phyloP scores from a whole-genome alignment of 2,888 invertebrate genomes.

The Criorhina ranunculi region DNA sequence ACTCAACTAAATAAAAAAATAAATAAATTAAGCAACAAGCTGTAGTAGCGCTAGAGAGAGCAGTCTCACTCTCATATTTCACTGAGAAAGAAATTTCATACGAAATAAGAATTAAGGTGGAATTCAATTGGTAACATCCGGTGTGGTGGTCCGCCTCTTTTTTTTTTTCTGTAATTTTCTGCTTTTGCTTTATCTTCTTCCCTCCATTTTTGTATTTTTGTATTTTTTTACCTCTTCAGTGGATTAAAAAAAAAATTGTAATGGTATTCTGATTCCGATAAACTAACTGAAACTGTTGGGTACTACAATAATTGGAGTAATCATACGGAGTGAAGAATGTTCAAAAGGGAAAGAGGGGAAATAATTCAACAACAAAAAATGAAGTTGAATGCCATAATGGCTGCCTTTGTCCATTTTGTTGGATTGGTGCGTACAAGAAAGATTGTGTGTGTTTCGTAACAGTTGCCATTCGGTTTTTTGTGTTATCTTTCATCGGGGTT shows the following conservation, averaged over 20 bases:
- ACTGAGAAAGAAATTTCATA: conserved; percentile 55
- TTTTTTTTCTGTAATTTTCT: conserved; percentile 42
- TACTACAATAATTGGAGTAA: conserved; percentile 65
- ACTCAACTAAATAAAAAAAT: conserved; percentile 25
- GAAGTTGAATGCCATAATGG: conserved; percentile 75
- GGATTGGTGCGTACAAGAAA: conserved; percentile 1
- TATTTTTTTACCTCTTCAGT: conserved; percentile 50
- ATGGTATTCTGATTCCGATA: conserved; percentile 56
- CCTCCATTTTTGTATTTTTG: conserved; percentile 16
- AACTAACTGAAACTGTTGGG: conserved; percentile 18
- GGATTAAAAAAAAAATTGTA: conserved; percentile 22
- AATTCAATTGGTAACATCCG: conserved; percentile 77
- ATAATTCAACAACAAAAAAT: conserved; percentile 73
- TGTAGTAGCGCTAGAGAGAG: neutral
- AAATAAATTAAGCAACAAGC: conserved; percentile 32
- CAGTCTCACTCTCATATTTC: conserved; percentile 48
- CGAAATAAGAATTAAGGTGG: conserved; percentile 73
- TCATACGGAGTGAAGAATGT: conserved; percentile 56
- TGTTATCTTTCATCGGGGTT: conserved; percentile 49
- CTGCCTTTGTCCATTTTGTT: conserved; percentile 69
- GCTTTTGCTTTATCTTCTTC: conserved; percentile 43
- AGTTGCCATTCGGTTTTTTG: conserved; percentile 34
- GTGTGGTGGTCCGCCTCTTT: conserved; percentile 61
- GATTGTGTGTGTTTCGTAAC: conserved; percentile 47
- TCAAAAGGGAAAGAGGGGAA: conserved; percentile 43